A percentile compares a stretch with the other conserved stretches of the same genome.
These are phyloP conservation scores for Caenorhabditis latens DNA, from an alignment of 1,140 invertebrate species.

Conservation along the genomic window DNA sequence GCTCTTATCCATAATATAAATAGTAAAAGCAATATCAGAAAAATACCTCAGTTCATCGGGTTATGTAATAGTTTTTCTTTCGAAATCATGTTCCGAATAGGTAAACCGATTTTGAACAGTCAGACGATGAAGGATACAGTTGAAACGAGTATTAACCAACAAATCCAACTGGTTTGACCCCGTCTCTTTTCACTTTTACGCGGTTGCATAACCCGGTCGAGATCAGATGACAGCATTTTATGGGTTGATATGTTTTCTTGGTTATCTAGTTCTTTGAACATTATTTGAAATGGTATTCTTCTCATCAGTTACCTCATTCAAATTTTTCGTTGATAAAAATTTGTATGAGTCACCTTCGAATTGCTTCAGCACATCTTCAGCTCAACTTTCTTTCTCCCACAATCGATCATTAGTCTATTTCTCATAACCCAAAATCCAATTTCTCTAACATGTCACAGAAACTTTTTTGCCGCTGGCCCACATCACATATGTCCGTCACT, in stretches of 20 bases:
- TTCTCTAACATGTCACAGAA: too few species aligned
- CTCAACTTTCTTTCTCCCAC: too few species aligned
- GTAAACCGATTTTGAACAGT: slow-evolving; percentile 46
- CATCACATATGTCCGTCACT: slow-evolving; percentile 46
- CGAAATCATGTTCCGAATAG: background rate
- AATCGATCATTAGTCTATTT: too few species aligned
- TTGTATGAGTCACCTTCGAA: too few species aligned
- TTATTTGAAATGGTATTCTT: too few species aligned
- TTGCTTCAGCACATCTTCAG: too few species aligned
- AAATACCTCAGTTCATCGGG: background rate
- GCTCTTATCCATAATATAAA: too few species aligned
- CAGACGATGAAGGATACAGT: background rate
- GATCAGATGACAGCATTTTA: background rate
- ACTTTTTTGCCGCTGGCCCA: background rate
- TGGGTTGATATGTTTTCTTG: background rate
- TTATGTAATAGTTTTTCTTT: background rate
- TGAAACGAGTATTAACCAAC: background rate
- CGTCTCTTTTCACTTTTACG: slow-evolving; percentile 49
- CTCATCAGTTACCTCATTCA: too few species aligned
- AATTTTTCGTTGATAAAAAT: too few species aligned
- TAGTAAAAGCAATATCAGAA: too few species aligned
- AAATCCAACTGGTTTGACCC: slow-evolving; percentile 19
- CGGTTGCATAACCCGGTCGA: slow-evolving; percentile 53
- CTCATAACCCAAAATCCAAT: too few species aligned
- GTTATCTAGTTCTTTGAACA: background rate